Evolutionary conservation across 2,888 invertebrate species (phyloP).

Genomic region (Merodon equestris): DNA sequence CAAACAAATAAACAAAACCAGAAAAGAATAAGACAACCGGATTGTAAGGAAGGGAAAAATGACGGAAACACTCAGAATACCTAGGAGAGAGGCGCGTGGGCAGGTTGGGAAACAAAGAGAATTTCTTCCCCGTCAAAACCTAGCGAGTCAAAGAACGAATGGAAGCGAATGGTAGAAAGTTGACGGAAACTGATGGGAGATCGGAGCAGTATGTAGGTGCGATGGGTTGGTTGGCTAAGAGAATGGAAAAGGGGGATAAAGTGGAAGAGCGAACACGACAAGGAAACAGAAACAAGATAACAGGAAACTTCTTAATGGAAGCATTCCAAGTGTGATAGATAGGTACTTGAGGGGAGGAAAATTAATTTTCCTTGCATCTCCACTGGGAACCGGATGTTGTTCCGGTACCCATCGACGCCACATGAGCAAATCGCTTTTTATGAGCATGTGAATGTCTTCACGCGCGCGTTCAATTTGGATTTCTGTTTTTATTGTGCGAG

Average conservation of each 20-base stretch:
- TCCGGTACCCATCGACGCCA: too few relatives aligned
- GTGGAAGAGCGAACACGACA: too few relatives aligned
- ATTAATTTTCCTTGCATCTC: constrained; percentile 37
- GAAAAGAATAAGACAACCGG: too few relatives aligned
- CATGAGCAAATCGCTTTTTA: constrained; percentile 28
- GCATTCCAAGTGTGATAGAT: constrained; percentile 50
- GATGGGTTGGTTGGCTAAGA: too few relatives aligned
- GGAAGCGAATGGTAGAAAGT: too few relatives aligned
- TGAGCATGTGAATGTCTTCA: constrained; percentile 47
- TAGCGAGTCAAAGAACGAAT: background rate
- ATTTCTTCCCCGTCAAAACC: constrained; percentile 3
- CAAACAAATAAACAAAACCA: constrained; percentile 23
- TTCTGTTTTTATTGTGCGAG: constrained; percentile 46
- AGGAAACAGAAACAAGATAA: background rate
- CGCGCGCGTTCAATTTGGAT: constrained; percentile 39
- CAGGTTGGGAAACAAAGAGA: background rate
- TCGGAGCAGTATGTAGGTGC: too few relatives aligned
- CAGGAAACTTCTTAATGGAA: constrained; percentile 48
- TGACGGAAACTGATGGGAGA: too few relatives aligned
- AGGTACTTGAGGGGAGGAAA: constrained; percentile 44
- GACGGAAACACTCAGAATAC: background rate
- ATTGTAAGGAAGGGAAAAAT: background rate
- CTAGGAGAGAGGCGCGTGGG: too few relatives aligned
- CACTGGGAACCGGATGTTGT: background rate
- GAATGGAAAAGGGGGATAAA: too few relatives aligned